Evolutionary conservation across 2,888 invertebrate genomes (phyloP), one percentile per base, ranked within the genome.

Genomic region (Agrilus mali): DNA sequence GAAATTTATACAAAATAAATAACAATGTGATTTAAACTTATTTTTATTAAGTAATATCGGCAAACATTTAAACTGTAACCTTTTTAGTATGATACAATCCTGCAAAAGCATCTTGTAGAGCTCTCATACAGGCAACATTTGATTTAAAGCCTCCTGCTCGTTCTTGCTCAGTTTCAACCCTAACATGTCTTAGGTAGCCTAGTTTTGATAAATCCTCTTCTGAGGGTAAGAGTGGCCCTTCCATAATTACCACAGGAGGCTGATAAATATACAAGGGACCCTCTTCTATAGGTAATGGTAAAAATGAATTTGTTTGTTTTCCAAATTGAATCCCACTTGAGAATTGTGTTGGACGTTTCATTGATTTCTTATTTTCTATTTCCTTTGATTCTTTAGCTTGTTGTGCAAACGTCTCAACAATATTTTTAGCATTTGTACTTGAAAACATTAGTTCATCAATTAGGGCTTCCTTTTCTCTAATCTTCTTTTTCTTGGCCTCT

Each of bases 361-460:
- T 66, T 4, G 67, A 55, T 49, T 69, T 56, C 52, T 60, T 63
- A 33, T 58, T 66, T 43, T 70, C 69, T 52, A 82, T 80, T 50
- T 79, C 78, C 53, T 80, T 79, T 41, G 72, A 73, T 51, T 82
- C 78, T 53, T 82, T 78, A 14, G 72, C 74, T 49, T 73, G 78
- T 42, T 80, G 76, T 1, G 82, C 81, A 65, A 90, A 92, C 10
- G 82, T 82, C 49, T 80, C 83, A 1, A 95, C 69, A 55, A 95
- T 94, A 52, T 83, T 84, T 53, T 84, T 82, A 0, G 95, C 95
- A 63, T 94, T 84, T 8, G 82, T 83, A 52, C 88, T 86, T 1
- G 93, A 90, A 63, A 87, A 88, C 84, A 93, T 94, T 33, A 97
- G 71, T 62, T 96, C 94, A 66, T 96, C 94, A 46, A 97, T 93